phyloP scores from a whole-genome alignment of 2,797 vertebrate species.

The Hapalemur alaotrensis region DNA sequence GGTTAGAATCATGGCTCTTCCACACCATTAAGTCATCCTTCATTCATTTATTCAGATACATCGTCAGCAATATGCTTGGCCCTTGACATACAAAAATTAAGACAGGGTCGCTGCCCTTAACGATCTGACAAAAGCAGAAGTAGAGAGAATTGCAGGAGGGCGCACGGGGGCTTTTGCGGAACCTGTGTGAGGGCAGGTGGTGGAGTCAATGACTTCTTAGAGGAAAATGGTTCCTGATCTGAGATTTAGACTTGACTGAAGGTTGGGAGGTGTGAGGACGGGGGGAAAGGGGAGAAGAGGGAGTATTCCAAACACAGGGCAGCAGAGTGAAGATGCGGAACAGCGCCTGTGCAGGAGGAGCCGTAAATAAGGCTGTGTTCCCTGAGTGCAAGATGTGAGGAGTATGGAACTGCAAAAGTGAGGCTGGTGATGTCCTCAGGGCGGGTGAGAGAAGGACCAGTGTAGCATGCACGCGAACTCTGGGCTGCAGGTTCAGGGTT shows the following conservation, averaged over 20 bases:
- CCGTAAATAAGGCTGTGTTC: neutral
- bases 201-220: neutral
- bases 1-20: neutral
- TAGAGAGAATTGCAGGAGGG: neutral
- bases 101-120: neutral
- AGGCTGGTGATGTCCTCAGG: neutral
- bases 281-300: neutral
- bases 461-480: fast-evolving
- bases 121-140: neutral
- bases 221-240: neutral
- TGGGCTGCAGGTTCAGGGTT: neutral
- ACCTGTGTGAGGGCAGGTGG: neutral
- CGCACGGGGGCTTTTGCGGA: neutral
- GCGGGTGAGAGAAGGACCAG: fast-evolving
- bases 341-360: neutral
- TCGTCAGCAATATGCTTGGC: neutral
- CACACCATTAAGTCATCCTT: neutral
- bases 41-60: neutral
- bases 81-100: neutral
- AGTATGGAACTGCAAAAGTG: fast-evolving
- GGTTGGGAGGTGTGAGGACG: neutral
- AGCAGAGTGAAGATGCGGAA: neutral
- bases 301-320: neutral
- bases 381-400: no score
- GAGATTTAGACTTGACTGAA: neutral